These are phyloP conservation scores for Macrosiphum euphorbiae DNA, from an alignment of 2,888 invertebrate genomes.

Conservation along the genomic window DNA sequence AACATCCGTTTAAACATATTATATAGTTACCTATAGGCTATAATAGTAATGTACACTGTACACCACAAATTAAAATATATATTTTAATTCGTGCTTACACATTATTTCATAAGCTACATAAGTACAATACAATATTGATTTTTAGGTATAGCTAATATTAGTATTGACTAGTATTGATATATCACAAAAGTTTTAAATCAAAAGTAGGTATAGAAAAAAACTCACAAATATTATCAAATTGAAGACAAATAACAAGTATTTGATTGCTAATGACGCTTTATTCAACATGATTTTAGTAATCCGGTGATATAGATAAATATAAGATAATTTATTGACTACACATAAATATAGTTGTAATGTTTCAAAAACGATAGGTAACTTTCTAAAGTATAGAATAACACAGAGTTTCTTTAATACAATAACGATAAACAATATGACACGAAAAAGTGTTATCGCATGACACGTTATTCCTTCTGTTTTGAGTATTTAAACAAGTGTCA, in stretches of 20 bases:
- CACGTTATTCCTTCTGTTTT: slow-evolving; percentile 25
- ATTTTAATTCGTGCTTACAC: too few species aligned
- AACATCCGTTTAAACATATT: too few species aligned
- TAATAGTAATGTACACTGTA: not conserved
- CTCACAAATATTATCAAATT: slow-evolving; percentile 67
- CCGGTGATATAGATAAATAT: not conserved
- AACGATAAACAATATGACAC: slow-evolving; percentile 7
- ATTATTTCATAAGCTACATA: not conserved
- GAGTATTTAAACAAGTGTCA: slow-evolving; percentile 56
- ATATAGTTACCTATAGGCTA: too few species aligned
- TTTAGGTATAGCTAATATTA: too few species aligned
- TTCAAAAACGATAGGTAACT: not conserved
- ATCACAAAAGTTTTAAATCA: not conserved
- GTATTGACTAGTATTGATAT: too few species aligned
- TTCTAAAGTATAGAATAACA: slow-evolving; percentile 17
- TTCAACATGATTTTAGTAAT: slow-evolving; percentile 52
- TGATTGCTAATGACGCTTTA: slow-evolving; percentile 63
- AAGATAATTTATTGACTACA: not conserved
- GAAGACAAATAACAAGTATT: slow-evolving; percentile 67
- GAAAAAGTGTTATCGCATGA: not conserved
- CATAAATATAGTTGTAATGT: not conserved
- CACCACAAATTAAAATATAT: too few species aligned
- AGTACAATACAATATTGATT: not conserved
- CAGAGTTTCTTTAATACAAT: not conserved
- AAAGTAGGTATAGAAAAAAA: slow-evolving; percentile 40